Conservation (phyloP, 2,113 vertebrate genomes). For the Polypterus senegalus region DNA sequence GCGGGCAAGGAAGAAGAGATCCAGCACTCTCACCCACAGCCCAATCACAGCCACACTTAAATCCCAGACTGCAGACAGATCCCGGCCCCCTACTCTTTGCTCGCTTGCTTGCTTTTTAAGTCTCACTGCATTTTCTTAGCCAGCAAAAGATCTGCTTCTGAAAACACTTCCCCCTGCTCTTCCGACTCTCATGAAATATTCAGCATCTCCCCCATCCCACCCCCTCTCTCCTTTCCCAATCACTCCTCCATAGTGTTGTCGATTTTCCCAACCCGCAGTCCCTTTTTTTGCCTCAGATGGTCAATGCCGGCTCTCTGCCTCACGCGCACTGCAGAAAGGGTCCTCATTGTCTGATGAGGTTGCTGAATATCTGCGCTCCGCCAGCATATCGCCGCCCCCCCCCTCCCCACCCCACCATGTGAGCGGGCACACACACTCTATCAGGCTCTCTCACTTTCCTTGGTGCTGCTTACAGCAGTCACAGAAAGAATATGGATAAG, state of each 20-base stretch:
- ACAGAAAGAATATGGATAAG: no score
- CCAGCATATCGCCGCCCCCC: slow-evolving; percentile 15
- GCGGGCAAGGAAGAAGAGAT: slow-evolving; percentile 36
- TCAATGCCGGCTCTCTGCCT: slow-evolving; percentile 10
- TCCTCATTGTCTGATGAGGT: slow-evolving; percentile 29
- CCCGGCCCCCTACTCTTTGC: no score
- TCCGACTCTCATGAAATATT: neutral
- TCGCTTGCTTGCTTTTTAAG: slow-evolving; percentile 1
- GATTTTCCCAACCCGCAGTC: neutral
- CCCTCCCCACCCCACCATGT: slow-evolving; percentile 2
- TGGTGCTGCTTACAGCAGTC: slow-evolving; percentile 16
- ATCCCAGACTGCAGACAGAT: no score
- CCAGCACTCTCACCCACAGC: slow-evolving; percentile 54
- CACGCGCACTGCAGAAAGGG: slow-evolving; percentile 37
- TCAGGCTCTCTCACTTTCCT: slow-evolving; percentile 11
- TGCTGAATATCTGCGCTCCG: slow-evolving; percentile 9
- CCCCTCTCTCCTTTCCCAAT: slow-evolving; percentile 1
- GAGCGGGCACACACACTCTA: neutral
- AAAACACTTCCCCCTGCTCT: slow-evolving; percentile 10
- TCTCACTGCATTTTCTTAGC: slow-evolving; percentile 37
- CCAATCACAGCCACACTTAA: no score
- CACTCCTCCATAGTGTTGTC: no score
- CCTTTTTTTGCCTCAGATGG: slow-evolving; percentile 9
- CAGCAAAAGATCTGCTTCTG: slow-evolving; percentile 26
- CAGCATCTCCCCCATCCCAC: neutral